Evolutionary conservation across 2,113 vertebrate species (phyloP).

Genomic region (Chiloscyllium plagiosum): DNA sequence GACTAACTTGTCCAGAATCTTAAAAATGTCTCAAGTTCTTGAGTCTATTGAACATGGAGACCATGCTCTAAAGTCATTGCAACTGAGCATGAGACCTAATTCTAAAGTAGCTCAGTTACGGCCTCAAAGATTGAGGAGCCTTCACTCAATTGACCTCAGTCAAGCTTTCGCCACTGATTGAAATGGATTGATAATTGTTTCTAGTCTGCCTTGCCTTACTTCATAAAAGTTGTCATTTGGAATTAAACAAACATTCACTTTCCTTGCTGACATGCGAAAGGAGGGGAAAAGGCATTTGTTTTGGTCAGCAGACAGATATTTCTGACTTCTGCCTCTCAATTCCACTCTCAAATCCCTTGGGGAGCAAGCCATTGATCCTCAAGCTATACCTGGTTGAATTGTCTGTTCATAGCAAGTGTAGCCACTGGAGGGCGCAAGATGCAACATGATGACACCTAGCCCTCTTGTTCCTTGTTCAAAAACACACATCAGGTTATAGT

Average conservation of each 20-base stretch:
- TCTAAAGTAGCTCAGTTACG: neutral
- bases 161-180: neutral
- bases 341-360: neutral
- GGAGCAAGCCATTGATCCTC: neutral
- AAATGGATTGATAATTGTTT: neutral
- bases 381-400: neutral
- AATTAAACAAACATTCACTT: neutral
- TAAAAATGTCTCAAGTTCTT: neutral
- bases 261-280: neutral
- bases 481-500: no score
- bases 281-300: neutral
- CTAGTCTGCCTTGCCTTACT: neutral
- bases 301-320: neutral
- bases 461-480: neutral
- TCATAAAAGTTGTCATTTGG: neutral
- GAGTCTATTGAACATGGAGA: neutral
- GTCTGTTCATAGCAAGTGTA: neutral
- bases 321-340: neutral
- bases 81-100: neutral
- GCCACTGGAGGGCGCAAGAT: neutral
- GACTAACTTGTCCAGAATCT: neutral
- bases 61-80: neutral
- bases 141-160: neutral
- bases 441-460: neutral
- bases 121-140: neutral